Conservation (phyloP, 2,888 invertebrate species). For the Diadromus collaris region DNA sequence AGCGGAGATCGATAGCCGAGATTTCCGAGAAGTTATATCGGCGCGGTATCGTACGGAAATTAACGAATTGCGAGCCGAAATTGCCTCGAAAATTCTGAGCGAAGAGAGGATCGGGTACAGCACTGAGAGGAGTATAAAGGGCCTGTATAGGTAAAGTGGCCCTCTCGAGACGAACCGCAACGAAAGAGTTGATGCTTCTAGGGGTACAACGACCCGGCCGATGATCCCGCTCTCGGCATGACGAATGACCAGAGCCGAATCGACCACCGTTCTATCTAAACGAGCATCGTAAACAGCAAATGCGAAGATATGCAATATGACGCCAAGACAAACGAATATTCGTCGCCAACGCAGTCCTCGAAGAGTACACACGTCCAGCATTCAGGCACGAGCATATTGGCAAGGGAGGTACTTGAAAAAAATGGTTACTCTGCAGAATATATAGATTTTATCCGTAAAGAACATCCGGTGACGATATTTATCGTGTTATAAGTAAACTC, state of each 20-base stretch:
- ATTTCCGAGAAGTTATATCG: conserved; percentile 69
- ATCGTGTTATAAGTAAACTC: not conserved
- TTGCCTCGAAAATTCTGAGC: conserved; percentile 73
- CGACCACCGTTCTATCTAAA: conserved; percentile 71
- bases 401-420: not conserved
- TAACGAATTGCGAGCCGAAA: conserved; percentile 72
- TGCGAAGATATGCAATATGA: conserved; percentile 26
- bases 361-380: not conserved
- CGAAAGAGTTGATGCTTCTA: conserved; percentile 52
- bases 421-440: no score
- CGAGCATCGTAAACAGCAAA: conserved; percentile 74
- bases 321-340: conserved; percentile 32
- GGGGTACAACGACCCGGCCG: conserved; percentile 39
- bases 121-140: conserved; percentile 17
- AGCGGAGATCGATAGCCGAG: conserved; percentile 70
- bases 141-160: not conserved
- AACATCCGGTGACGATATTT: not conserved
- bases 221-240: conserved; percentile 62
- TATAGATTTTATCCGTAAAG: not conserved
- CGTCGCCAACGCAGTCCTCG: conserved; percentile 13
- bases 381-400: conserved; percentile 5
- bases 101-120: conserved; percentile 49
- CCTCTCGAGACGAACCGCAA: conserved; percentile 38
- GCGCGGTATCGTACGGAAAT: conserved; percentile 69
- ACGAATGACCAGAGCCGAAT: conserved; percentile 70